Conservation (phyloP, 64 coral and sea anemone species). For the Dendrophyllia cribrosa region DNA sequence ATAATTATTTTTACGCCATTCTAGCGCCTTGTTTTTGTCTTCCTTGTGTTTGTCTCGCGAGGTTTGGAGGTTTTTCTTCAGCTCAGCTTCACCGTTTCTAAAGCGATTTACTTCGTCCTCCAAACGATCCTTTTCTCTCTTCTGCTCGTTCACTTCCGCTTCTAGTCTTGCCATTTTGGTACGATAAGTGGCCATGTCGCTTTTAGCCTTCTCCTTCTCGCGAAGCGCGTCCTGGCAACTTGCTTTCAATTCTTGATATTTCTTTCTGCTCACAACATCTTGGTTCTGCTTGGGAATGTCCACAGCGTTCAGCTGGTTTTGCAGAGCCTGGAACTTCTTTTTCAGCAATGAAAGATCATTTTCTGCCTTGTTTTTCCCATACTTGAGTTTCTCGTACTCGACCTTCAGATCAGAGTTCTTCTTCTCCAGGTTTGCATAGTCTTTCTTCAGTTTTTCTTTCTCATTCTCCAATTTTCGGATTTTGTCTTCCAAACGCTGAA, state of each 20-base stretch:
- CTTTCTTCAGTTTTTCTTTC: conserved; percentile 68
- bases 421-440: conserved; percentile 47
- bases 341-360: conserved; percentile 78
- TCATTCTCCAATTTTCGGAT: conserved; percentile 75
- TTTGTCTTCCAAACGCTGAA: conserved; percentile 79
- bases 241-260: conserved; percentile 77
- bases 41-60: conserved; percentile 76
- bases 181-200: conserved; percentile 68
- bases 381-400: conserved; percentile 77
- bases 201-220: conserved; percentile 78
- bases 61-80: conserved; percentile 74
- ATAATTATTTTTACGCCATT: conserved; percentile 79
- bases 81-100: conserved; percentile 66
- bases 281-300: conserved; percentile 32
- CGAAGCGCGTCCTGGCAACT: conserved; percentile 72
- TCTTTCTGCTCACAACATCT: conserved; percentile 79
- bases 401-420: conserved; percentile 72
- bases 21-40: conserved; percentile 79
- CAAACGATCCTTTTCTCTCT: conserved; percentile 68
- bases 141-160: conserved; percentile 72
- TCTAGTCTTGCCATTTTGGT: conserved; percentile 79
- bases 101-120: conserved; percentile 66
- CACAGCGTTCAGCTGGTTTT: conserved; percentile 58
- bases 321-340: conserved; percentile 80
- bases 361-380: conserved; percentile 72